Evolutionary conservation across 2,888 invertebrate genomes (phyloP).

Genomic region (Drosophila melanosoma): DNA sequence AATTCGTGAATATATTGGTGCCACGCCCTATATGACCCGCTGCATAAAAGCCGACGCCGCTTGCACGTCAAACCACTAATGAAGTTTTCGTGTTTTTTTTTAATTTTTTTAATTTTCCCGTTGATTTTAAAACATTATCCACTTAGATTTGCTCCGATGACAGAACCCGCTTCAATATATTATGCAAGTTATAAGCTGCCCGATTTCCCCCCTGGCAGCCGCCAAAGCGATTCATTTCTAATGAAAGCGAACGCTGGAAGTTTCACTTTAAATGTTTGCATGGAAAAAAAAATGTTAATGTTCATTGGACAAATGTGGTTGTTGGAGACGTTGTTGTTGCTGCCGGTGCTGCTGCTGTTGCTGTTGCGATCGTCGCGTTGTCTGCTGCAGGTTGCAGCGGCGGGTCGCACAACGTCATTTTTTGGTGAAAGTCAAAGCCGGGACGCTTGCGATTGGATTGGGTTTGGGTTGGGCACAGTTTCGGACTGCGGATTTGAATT

Average conservation of each 20-base stretch:
- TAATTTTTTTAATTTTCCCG: not conserved
- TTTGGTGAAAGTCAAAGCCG: conserved; percentile 72
- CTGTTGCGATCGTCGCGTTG: conserved; percentile 38
- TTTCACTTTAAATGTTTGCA: conserved; percentile 72
- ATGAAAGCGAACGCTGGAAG: conserved; percentile 76
- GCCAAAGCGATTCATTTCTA: conserved; percentile 64
- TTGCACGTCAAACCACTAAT: conserved; percentile 56
- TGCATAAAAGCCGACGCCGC: conserved; percentile 11
- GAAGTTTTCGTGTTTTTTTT: conserved; percentile 63
- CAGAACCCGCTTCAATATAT: conserved; percentile 53
- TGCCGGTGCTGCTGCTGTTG: not conserved
- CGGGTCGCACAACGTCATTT: conserved; percentile 71
- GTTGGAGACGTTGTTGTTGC: conserved; percentile 30
- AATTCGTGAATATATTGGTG: conserved; percentile 59
- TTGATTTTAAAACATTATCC: conserved; percentile 27
- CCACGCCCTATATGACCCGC: conserved; percentile 32
- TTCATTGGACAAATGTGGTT: conserved; percentile 71
- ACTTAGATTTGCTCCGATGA: conserved; percentile 36
- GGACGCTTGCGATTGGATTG: conserved; percentile 24
- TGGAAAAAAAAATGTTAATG: conserved; percentile 70
- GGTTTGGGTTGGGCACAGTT: conserved; percentile 53
- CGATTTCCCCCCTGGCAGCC: not conserved
- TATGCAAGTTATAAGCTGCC: conserved; percentile 43
- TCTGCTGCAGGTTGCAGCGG: conserved; percentile 70
- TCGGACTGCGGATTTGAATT: conserved; percentile 33